phyloP scores from a whole-genome alignment of 2,113 vertebrate genomes.

The Corythaeola cristata region DNA sequence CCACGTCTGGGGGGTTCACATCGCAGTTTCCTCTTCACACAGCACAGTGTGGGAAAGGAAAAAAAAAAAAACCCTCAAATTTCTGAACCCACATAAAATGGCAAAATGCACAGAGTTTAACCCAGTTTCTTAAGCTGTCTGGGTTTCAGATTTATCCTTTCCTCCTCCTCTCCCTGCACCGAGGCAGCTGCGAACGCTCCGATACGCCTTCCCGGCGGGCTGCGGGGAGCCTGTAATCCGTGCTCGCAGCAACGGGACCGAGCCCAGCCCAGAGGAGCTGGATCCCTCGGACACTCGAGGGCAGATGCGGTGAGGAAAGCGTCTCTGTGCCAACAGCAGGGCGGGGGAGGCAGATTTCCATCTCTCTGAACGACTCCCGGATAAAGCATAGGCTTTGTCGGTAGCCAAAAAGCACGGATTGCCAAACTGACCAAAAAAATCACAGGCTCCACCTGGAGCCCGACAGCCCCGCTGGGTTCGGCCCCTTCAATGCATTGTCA shows the following conservation, averaged over 20 bases:
- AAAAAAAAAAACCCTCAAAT: not conserved
- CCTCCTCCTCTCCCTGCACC: not conserved
- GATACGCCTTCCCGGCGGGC: accelerated
- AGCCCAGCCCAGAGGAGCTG: not conserved
- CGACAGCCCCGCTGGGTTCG: not conserved
- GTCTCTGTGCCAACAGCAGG: not conserved
- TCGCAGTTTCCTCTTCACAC: not conserved
- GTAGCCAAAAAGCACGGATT: not conserved
- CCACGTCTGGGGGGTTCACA: accelerated
- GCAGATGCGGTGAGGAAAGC: not conserved
- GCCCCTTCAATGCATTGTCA: not conserved
- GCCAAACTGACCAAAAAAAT: not conserved
- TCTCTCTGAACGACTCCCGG: not conserved
- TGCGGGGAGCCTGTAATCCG: accelerated
- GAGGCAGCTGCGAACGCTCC: accelerated
- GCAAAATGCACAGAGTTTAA: not conserved
- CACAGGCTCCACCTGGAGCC: not conserved
- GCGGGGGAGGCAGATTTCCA: not conserved
- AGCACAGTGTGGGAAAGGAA: accelerated
- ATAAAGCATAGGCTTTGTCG: not conserved
- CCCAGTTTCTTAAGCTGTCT: not conserved
- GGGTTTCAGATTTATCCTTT: not conserved
- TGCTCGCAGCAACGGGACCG: not conserved
- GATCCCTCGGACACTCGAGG: not conserved
- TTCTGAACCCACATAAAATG: not conserved